These are phyloP conservation scores for fruit fly (Drosophila melanogaster) DNA, from an alignment of 1,140 invertebrate species.

Conservation along the genomic window DNA sequence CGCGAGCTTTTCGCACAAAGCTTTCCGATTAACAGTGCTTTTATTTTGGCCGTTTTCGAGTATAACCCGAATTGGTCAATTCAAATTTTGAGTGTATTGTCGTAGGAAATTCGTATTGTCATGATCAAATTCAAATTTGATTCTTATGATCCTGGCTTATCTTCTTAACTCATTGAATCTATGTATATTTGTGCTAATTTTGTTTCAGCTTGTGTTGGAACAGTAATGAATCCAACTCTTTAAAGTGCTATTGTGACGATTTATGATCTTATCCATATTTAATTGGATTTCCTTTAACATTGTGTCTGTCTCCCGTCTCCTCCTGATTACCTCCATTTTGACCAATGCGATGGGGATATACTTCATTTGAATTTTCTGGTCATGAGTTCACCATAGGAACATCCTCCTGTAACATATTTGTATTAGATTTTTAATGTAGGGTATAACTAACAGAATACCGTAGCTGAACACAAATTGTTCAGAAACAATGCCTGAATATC, in stretches of 20 bases:
- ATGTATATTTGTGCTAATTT: too few species aligned
- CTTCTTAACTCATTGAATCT: too few species aligned
- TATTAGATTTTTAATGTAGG: background rate
- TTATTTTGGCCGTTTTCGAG: conserved; percentile 13
- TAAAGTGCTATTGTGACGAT: background rate
- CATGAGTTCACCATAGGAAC: conserved; percentile 31
- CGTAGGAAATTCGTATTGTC: background rate
- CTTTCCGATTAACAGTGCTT: conserved; percentile 17
- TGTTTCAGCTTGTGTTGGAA: too few species aligned
- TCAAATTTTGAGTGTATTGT: conserved; percentile 1
- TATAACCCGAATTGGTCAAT: conserved; percentile 8
- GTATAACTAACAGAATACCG: conserved; percentile 15
- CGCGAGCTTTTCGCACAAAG: conserved; percentile 50
- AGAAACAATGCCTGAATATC: background rate
- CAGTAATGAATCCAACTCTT: background rate
- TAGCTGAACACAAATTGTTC: conserved; percentile 2
- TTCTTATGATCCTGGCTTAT: too few species aligned
- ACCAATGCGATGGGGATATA: conserved; percentile 30
- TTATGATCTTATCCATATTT: conserved; percentile 23
- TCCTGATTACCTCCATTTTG: conserved; percentile 38
- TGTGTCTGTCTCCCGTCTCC: too few species aligned
- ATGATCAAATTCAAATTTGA: too few species aligned
- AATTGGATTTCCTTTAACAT: conserved; percentile 39
- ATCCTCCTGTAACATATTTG: conserved; percentile 22
- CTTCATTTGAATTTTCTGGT: conserved; percentile 27